phyloP scores from a whole-genome alignment of 1,140 invertebrate genomes.

The Drepana arcuata region DNA sequence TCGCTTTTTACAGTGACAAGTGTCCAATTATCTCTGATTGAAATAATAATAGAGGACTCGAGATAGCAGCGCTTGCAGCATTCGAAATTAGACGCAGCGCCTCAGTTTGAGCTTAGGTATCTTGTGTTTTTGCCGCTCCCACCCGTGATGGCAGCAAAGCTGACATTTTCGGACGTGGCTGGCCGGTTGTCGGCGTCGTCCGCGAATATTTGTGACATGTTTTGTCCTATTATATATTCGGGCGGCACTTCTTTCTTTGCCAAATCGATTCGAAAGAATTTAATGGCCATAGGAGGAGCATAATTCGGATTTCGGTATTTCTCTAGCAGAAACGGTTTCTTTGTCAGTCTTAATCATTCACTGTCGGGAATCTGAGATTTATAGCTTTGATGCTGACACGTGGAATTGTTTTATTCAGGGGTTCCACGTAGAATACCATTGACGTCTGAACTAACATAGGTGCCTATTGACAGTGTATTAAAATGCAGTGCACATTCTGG shows the following conservation, averaged over 20 bases:
- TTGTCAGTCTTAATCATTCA: slow-evolving; percentile 30
- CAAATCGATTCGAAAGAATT: slow-evolving; percentile 40
- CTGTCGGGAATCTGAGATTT: slow-evolving; percentile 21
- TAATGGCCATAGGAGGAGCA: slow-evolving; percentile 10
- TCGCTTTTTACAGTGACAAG: slow-evolving; percentile 41
- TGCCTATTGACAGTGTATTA: too few relatives aligned
- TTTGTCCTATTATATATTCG: slow-evolving; percentile 44
- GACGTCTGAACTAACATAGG: too few relatives aligned
- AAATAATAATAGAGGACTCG: slow-evolving; percentile 43
- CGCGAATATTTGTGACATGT: slow-evolving; percentile 34
- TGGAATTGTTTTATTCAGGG: slow-evolving; percentile 14
- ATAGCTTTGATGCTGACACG: slow-evolving; percentile 11
- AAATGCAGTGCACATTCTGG: too few relatives aligned
- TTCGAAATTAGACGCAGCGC: slow-evolving; percentile 24
- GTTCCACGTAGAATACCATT: too few relatives aligned
- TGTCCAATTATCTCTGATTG: slow-evolving; percentile 55
- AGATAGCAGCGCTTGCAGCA: slow-evolving; percentile 23
- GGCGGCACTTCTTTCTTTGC: slow-evolving; percentile 20
- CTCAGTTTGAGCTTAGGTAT: slow-evolving; percentile 7
- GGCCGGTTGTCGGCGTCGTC: slow-evolving; percentile 26
- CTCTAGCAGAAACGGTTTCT: slow-evolving; percentile 24
- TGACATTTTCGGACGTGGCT: slow-evolving; percentile 28
- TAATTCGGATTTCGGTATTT: slow-evolving; percentile 17
- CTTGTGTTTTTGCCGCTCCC: slow-evolving; percentile 31
- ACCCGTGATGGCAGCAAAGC: slow-evolving; percentile 39